A percentile compares a stretch with the other conserved stretches of the same genome.
phyloP scores from a whole-genome alignment of 2,888 invertebrate species.

The Rhimphoctona megacephalus region DNA sequence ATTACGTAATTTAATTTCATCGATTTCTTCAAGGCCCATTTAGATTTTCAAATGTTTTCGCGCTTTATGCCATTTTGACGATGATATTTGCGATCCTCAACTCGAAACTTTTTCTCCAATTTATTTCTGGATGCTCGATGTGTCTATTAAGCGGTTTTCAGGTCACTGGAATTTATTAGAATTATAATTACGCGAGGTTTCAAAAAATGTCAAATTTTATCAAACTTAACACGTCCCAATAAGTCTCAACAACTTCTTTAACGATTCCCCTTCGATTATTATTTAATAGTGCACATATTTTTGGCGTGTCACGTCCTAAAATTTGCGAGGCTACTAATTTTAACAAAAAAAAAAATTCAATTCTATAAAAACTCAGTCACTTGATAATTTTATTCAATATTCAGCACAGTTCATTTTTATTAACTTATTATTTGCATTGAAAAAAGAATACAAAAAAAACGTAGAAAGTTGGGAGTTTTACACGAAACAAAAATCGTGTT shows the following conservation, averaged over 20 bases:
- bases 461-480: neutral
- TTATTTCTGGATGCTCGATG: neutral
- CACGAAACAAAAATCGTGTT: neutral
- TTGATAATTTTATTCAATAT: too few species aligned
- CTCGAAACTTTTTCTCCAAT: neutral
- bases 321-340: neutral
- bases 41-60: conserved; percentile 1
- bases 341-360: too few species aligned
- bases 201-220: neutral
- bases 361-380: too few species aligned
- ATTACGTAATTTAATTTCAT: conserved; percentile 39
- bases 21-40: conserved; percentile 1
- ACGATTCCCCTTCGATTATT: neutral
- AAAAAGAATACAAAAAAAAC: neutral
- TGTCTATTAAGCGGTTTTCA: neutral
- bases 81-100: neutral
- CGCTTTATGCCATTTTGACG: neutral
- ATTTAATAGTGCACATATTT: neutral
- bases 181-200: neutral
- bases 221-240: neutral
- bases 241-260: neutral
- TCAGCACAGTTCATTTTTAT: neutral
- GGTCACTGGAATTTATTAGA: neutral
- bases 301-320: neutral
- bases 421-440: neutral